Evolutionary conservation across 2,888 invertebrate species (phyloP).

Genomic region (Tetramorium bicarinatum): DNA sequence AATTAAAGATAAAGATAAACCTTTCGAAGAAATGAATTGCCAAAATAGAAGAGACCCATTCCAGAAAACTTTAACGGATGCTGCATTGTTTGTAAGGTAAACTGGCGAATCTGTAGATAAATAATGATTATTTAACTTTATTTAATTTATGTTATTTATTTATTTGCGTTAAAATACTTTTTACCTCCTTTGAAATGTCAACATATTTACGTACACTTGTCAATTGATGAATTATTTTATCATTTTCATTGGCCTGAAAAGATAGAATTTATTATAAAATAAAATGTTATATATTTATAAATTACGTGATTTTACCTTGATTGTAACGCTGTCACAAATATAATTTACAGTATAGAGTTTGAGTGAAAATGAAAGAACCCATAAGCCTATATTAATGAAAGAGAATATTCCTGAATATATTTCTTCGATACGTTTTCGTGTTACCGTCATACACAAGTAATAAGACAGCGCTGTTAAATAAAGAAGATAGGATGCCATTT

Average conservation of each 20-base stretch:
- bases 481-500: neutral
- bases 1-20: neutral
- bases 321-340: neutral
- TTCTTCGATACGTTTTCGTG: too few relatives aligned
- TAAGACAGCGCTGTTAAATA: neutral
- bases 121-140: neutral
- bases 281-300: neutral
- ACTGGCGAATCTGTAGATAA: slow-evolving; percentile 22
- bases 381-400: neutral
- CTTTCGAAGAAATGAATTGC: slow-evolving; percentile 14
- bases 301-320: slow-evolving; percentile 14
- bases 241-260: slow-evolving; percentile 4
- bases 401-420: neutral
- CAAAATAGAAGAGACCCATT: slow-evolving; percentile 27
- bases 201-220: neutral
- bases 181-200: slow-evolving; percentile 12
- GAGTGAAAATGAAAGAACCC: neutral
- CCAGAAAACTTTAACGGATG: slow-evolving; percentile 24
- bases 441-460: neutral
- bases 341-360: neutral
- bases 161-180: neutral
- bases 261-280: neutral
- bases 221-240: slow-evolving; percentile 8
- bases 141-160: neutral
- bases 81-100: slow-evolving; percentile 30